Base-by-base conservation (phyloP, 2,888 invertebrate genomes). In the Hetaerina titia region DNA sequence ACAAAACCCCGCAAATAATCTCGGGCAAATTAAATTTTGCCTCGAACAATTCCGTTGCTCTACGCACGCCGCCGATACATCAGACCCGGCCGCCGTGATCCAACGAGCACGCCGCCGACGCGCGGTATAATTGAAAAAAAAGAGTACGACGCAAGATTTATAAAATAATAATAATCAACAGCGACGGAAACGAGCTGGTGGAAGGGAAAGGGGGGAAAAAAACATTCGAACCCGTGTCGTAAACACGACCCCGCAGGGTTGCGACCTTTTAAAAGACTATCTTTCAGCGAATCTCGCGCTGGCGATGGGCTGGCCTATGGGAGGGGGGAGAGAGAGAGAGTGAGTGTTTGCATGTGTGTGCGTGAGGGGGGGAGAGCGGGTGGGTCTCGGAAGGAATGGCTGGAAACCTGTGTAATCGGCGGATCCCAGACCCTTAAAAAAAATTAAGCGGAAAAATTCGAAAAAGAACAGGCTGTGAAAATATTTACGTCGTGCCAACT, bases 401-500 rank as follows among this genome's bases (percentile, higher is more conserved):
- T 25, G 81, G 31, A 13, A 74, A 81, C 81, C 25, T 31, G 81
- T 81, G 81, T 31, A 81, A 81, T 81, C 81, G 81, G 81, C 11
- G 81, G 6, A 81, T 81, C 9, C 81, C 81, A 81, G 81, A 81
- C 81, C 81, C 31, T 81, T 81, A 6, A 81, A 81, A 81, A 31
- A 81, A 31, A 13, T 8, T 4, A 81, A 31, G 1, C 11, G 9
- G 15, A 81, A 81, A 81, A 81, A 81, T 81, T 2, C 81, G 9
- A 19, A 11, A 81, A 31, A 81, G 81, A 31, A 11, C 81, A 81
- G 31, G 81, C 81, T 81, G 81, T 31, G 81, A 31, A 81, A 81
- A 81, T 81, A 81, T 81, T 25, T 81, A 81, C 81, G 31, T 31
- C 81, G 81, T 9, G 81, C 81, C 81, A 69, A 69, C 69, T 69